These are phyloP conservation scores for Monoplex corrugatus DNA, from an alignment of 2,888 invertebrate species.

Conservation along the genomic window DNA sequence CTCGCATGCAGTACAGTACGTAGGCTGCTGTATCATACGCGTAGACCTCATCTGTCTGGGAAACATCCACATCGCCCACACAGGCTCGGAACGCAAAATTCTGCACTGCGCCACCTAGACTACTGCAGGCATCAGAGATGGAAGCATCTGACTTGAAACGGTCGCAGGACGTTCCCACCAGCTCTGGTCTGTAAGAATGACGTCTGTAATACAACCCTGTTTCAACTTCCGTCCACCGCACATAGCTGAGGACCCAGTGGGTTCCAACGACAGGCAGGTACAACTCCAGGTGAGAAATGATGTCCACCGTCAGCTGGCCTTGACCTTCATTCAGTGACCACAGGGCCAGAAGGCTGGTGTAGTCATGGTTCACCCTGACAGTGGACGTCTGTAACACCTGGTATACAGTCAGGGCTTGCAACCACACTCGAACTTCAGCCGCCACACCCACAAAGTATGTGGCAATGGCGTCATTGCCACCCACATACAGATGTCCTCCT, in stretches of 20 bases:
- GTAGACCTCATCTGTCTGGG: slow-evolving; percentile 44
- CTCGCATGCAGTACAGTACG: slow-evolving; percentile 55
- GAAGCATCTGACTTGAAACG: slow-evolving; percentile 44
- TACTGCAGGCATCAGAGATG: slow-evolving; percentile 47
- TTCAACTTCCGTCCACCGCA: neutral
- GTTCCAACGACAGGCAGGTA: slow-evolving; percentile 52
- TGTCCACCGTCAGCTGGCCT: slow-evolving; percentile 50
- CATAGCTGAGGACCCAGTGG: slow-evolving; percentile 33
- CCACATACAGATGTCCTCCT: slow-evolving; percentile 26
- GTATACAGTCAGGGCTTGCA: slow-evolving; percentile 57
- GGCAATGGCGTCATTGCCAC: slow-evolving; percentile 27
- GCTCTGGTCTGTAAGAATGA: slow-evolving; percentile 26
- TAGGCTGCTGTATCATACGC: slow-evolving; percentile 56
- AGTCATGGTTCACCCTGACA: slow-evolving; percentile 46
- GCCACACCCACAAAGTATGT: slow-evolving; percentile 54
- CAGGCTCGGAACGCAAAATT: slow-evolving; percentile 55
- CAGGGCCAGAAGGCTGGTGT: slow-evolving; percentile 45
- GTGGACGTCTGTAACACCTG: slow-evolving; percentile 50
- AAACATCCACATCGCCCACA: slow-evolving; percentile 46
- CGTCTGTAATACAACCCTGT: neutral
- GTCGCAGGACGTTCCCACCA: slow-evolving; percentile 35
- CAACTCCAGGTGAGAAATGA: slow-evolving; percentile 44
- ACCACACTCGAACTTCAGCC: slow-evolving; percentile 65
- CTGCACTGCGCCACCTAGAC: slow-evolving; percentile 52
- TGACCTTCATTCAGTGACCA: slow-evolving; percentile 59